Base-by-base conservation (phyloP, 2,113 vertebrate genomes). In the Oxyruncus cristatus region DNA sequence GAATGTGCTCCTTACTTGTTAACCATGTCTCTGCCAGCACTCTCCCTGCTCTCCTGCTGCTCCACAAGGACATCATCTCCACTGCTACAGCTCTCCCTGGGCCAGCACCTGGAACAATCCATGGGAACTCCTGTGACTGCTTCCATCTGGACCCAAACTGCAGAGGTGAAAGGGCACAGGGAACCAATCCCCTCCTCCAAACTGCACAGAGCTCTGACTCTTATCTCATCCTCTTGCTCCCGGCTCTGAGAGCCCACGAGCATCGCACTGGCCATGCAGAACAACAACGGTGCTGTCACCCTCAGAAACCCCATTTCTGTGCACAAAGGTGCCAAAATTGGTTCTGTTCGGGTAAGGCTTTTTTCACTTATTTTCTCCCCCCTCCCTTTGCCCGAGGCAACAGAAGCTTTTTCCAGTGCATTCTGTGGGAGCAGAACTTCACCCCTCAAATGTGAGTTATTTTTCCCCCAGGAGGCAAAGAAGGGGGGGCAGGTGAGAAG, bases 271-370 rank as follows among this genome's bases (percentile, higher is more conserved):
- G 56, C 35, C 67, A 37, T 12, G 52, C 24, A 92, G 42, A 78
- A 74, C 49, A 76, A 33, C 14, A 32, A 27, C 55, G 66, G 24
- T 76, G 58, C 65, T 47, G n/a, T 18, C 2, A 3, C 23, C 33
- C 33, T 80, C 76, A 82, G n/a, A 89, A 73, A 84, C 35, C 15
- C 15, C 28, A 56, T 82, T 87, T 46, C 47, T 72, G 41, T 33
- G 32, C 66, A 85, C 47, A 82, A 87, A 66, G 27, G 11, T 59
- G 39, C 44, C 68, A 89, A 84, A 74, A 15, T 3, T 20, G 19
- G 35, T 89, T 86, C 59, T 80, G 87, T 81, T 52, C 32, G 85
- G 47, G n/a, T 90, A 88, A 96, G 62, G 63, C 83, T 77, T 74
- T 71, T 47, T 92, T 32, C 28, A 61, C 15, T 37, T 59, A 8